Evolutionary conservation across 2,113 vertebrate genomes (phyloP).

Genomic region (Hirundichthys speculiger): DNA sequence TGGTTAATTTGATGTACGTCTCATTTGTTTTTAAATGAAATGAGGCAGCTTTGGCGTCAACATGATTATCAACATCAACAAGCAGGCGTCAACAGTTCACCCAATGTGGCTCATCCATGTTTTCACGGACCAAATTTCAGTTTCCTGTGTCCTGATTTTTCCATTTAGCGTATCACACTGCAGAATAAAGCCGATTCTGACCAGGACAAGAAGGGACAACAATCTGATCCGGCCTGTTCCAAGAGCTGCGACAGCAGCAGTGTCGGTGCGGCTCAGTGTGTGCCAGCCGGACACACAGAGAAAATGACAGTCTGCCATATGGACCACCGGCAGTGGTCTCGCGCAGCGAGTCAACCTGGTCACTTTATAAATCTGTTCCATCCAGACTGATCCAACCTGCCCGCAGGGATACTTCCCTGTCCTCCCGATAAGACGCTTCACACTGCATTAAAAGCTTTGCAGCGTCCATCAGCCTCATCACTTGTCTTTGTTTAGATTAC

Average conservation of each 20-base stretch:
- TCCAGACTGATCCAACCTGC: constrained; percentile 51
- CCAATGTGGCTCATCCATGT: neutral
- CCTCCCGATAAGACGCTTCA: constrained; percentile 54
- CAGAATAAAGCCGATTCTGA: constrained; percentile 12
- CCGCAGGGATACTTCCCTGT: constrained; percentile 45
- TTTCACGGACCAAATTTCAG: neutral
- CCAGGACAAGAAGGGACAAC: neutral
- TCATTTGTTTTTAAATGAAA: too few species aligned
- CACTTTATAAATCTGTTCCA: constrained; percentile 63
- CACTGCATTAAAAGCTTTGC: constrained; percentile 29
- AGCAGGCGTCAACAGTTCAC: too few species aligned
- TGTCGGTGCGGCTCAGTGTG: neutral
- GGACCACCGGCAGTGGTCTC: constrained; percentile 60
- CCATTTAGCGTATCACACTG: neutral
- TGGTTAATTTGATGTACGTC: too few species aligned
- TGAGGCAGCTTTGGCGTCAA: too few species aligned
- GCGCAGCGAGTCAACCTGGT: constrained; percentile 63
- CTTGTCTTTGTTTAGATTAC: constrained; percentile 34
- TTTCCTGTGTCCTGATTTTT: neutral
- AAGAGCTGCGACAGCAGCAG: neutral
- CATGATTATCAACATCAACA: too few species aligned
- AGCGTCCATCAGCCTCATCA: constrained; percentile 38
- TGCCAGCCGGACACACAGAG: constrained; percentile 37
- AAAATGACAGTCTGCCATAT: constrained; percentile 65
- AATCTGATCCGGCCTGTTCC: constrained; percentile 15